phyloP scores from a whole-genome alignment of 2,797 vertebrate species.

The Poeciliopsis paucimaculata region DNA sequence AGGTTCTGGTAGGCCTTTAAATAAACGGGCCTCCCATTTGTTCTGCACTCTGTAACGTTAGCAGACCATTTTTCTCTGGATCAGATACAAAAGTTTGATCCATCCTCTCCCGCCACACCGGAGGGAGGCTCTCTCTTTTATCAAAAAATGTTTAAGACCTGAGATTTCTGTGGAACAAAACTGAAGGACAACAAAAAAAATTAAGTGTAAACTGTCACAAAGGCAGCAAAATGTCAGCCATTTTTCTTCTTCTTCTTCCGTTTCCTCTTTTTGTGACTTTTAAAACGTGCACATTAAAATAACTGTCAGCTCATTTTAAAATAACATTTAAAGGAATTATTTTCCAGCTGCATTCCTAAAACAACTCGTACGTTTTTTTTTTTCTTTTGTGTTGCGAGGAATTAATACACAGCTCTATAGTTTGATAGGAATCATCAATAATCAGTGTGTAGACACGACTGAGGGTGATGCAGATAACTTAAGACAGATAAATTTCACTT shows the following conservation, averaged over 20 bases:
- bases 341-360: slow-evolving; percentile 44
- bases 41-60: slow-evolving; percentile 50
- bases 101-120: slow-evolving; percentile 16
- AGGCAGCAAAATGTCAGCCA: slow-evolving; percentile 54
- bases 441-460: slow-evolving; percentile 68
- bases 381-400: slow-evolving; percentile 51
- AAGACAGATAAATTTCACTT: slow-evolving; percentile 74
- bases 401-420: slow-evolving; percentile 61
- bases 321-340: slow-evolving; percentile 48
- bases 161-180: slow-evolving; percentile 75
- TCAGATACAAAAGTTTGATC: slow-evolving; percentile 19
- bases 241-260: slow-evolving; percentile 40
- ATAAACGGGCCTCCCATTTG: slow-evolving; percentile 34
- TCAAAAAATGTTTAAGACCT: slow-evolving; percentile 77
- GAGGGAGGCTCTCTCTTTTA: slow-evolving; percentile 68
- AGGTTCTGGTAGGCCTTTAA: slow-evolving; percentile 40
- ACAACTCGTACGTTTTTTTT: slow-evolving; percentile 9
- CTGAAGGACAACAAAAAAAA: slow-evolving; percentile 51
- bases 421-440: slow-evolving; percentile 52
- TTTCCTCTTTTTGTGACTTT: slow-evolving; percentile 60
- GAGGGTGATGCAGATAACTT: slow-evolving; percentile 70
- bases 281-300: slow-evolving; percentile 75
- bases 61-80: slow-evolving; percentile 44
- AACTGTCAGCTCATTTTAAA: slow-evolving; percentile 43
- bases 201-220: slow-evolving; percentile 64